phyloP scores from a whole-genome alignment of 30 jellyfish, hydroid and myxozoan species.

The Hydractinia symbiolongicarpus region DNA sequence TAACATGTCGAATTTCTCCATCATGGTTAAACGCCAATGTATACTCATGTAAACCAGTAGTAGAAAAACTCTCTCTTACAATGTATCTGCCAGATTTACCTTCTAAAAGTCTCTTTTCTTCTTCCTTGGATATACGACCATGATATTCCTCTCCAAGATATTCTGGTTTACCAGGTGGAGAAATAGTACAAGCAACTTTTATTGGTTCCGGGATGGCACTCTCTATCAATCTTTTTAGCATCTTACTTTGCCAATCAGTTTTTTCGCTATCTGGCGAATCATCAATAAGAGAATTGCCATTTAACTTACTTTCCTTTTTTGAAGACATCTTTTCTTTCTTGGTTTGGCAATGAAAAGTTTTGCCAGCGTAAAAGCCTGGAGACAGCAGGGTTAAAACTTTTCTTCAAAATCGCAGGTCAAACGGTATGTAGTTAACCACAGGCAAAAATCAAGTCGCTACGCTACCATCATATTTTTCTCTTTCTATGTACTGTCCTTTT shows the following conservation, averaged over 20 bases:
- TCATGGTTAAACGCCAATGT: conserved; percentile 79
- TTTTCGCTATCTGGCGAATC: not conserved
- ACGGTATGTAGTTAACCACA: too few species aligned
- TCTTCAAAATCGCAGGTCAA: too few species aligned
- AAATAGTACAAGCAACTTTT: conserved; percentile 71
- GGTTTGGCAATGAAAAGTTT: too few species aligned
- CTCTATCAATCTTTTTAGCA: conserved; percentile 67
- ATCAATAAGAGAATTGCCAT: not conserved
- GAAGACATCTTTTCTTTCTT: too few species aligned
- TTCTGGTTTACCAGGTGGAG: conserved; percentile 74
- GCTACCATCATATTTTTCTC: too few species aligned
- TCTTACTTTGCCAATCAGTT: conserved; percentile 14
- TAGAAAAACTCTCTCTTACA: conserved; percentile 72
- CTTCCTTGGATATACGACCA: conserved; percentile 70
- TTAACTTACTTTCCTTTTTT: not conserved
- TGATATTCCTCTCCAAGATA: conserved; percentile 73
- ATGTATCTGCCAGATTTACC: conserved; percentile 83
- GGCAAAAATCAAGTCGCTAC: too few species aligned
- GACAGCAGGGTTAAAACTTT: too few species aligned
- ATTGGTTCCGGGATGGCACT: conserved; percentile 83
- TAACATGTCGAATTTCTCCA: conserved; percentile 70
- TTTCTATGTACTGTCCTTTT: too few species aligned
- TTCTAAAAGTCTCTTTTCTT: conserved; percentile 48
- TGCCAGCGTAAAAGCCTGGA: too few species aligned
- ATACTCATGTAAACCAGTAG: conserved; percentile 51